phyloP scores from a whole-genome alignment of 2,797 vertebrate species.

The Smutsia temminckii region DNA sequence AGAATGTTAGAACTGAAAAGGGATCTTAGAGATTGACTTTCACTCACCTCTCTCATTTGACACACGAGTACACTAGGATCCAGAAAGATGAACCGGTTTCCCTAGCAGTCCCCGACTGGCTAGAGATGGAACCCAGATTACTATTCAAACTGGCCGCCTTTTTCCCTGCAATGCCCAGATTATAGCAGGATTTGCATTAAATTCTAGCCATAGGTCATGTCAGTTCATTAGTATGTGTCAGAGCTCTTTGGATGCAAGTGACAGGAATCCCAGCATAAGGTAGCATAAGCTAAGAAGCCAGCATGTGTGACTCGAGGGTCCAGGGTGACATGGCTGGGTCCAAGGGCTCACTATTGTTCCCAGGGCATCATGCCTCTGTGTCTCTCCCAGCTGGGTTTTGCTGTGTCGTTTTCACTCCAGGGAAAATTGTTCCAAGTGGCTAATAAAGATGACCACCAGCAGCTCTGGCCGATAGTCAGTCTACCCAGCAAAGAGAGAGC shows the following conservation, averaged over 20 bases:
- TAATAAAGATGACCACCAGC: not conserved
- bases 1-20: constrained; percentile 67
- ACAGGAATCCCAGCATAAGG: not conserved
- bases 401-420: not conserved
- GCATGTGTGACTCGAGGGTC: not conserved
- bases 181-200: not conserved
- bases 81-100: constrained; percentile 33
- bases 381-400: not conserved
- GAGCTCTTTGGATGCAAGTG: not conserved
- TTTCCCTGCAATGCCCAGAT: not conserved
- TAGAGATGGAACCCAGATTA: not conserved
- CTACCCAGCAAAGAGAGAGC: not conserved
- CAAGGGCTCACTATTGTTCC: not conserved
- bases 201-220: not conserved
- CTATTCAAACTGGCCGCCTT: not conserved
- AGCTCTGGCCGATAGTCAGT: not conserved
- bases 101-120: not conserved
- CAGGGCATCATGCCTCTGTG: not conserved
- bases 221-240: not conserved
- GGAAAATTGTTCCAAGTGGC: not conserved
- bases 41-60: constrained; percentile 58
- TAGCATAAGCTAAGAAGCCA: not conserved
- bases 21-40: constrained; percentile 69
- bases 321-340: not conserved
- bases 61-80: constrained; percentile 2